These are phyloP conservation scores for Sterna hirundo DNA, from an alignment of 2,113 vertebrate species.

Conservation along the genomic window DNA sequence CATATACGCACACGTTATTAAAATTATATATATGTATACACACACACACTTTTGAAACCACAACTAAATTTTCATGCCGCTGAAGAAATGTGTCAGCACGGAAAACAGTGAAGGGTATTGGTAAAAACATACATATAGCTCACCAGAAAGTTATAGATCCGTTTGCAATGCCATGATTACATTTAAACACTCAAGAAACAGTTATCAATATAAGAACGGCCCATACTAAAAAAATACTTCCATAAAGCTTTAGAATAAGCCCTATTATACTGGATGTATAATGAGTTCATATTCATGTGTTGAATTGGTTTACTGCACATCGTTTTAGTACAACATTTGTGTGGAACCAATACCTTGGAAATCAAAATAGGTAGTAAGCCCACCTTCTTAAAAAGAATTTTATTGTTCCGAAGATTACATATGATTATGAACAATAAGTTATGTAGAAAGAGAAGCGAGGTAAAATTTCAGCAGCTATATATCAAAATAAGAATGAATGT, in stretches of 20 bases:
- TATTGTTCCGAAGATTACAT: not conserved
- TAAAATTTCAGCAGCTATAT: not conserved
- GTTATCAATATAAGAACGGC: not conserved
- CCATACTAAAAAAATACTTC: not conserved
- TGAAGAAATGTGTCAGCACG: not conserved
- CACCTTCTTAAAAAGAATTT: not conserved
- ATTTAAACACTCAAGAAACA: not conserved
- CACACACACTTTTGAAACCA: not conserved
- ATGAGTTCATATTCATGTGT: accelerated
- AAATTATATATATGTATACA: not conserved
- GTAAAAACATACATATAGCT: accelerated
- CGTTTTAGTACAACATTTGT: not conserved
- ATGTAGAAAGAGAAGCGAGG: not conserved
- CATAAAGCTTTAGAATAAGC: not conserved
- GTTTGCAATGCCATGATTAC: not conserved
- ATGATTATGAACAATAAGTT: not conserved
- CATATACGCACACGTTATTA: accelerated
- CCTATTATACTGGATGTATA: not conserved
- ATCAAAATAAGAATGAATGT: not conserved
- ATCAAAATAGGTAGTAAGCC: not conserved
- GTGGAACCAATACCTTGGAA: not conserved
- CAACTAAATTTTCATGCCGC: not conserved
- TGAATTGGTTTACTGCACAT: not conserved
- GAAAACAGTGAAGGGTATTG: not conserved
- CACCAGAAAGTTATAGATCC: not conserved